Percentiles rank a stretch among this genome's conserved stretches.
phyloP scores from a whole-genome alignment of 2,113 vertebrate genomes.

The Cnemophilus loriae region DNA sequence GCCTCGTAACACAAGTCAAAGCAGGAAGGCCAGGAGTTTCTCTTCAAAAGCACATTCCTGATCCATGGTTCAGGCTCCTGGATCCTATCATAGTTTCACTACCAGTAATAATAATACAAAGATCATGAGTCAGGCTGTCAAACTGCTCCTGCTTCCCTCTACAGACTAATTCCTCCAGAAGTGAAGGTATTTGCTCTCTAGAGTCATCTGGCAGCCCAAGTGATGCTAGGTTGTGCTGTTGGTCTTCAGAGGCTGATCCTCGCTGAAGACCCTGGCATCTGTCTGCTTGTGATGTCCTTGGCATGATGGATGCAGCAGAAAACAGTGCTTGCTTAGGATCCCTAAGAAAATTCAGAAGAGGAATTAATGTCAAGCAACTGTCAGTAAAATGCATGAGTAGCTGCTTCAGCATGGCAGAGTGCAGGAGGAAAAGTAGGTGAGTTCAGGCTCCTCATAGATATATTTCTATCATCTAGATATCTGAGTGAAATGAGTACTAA shows the following conservation, averaged over 20 bases:
- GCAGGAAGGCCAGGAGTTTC: not conserved
- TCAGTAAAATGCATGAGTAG: not conserved
- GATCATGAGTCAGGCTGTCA: not conserved
- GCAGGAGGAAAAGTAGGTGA: not conserved
- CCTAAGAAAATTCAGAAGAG: not conserved
- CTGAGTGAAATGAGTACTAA: not conserved
- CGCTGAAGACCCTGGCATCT: not conserved
- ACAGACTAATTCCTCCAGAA: not conserved
- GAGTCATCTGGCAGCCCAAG: rapidly evolving
- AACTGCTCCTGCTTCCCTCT: not conserved
- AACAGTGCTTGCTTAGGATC: not conserved
- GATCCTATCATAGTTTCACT: not conserved
- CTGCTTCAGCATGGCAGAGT: not conserved
- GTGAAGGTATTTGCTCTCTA: not conserved
- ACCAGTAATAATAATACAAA: not conserved
- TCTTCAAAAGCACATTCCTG: not conserved
- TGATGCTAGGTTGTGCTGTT: not conserved
- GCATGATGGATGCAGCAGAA: not conserved
- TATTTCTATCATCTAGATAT: not conserved
- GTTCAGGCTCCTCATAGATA: not conserved
- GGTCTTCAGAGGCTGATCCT: not conserved
- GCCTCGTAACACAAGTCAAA: not conserved
- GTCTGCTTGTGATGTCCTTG: not conserved
- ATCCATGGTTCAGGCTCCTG: not conserved
- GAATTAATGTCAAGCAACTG: not conserved